Percentiles rank a stretch among this genome's conserved stretches.
Conservation (phyloP, 2,113 vertebrate genomes). For the Anseranas semipalmata region DNA sequence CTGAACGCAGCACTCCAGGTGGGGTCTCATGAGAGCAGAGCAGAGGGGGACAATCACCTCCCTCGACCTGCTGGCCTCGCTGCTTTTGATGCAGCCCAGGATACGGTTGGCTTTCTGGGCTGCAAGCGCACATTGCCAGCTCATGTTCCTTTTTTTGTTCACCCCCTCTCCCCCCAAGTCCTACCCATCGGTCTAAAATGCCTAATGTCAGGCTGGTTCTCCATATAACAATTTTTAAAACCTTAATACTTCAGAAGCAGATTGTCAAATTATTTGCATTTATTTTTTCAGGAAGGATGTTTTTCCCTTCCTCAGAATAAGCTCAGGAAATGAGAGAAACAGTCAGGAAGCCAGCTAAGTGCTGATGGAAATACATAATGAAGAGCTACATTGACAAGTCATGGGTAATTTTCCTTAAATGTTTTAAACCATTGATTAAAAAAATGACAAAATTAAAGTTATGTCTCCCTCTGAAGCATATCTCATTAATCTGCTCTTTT, state of each 20-base stretch:
- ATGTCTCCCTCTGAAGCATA: background rate
- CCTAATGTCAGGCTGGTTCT: background rate
- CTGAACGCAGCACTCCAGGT: background rate
- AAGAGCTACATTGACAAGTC: constrained; percentile 31
- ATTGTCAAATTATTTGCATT: constrained; percentile 57
- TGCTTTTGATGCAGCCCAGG: background rate
- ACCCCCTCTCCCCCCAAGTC: background rate
- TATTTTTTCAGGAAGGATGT: constrained; percentile 74
- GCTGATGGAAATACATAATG: constrained; percentile 69
- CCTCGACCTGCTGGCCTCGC: background rate
- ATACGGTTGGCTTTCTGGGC: background rate
- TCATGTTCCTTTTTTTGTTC: background rate
- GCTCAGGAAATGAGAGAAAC: constrained; percentile 76
- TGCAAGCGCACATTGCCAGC: background rate
- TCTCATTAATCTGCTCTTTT: background rate
- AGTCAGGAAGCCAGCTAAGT: constrained; percentile 73
- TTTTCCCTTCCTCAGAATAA: constrained; percentile 70
- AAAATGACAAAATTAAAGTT: background rate
- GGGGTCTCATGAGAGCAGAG: background rate
- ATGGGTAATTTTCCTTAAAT: constrained; percentile 4
- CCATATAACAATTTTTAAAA: background rate
- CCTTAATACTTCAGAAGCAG: constrained; percentile 47
- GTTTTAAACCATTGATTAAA: background rate
- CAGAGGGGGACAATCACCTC: background rate
- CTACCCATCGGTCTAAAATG: background rate